Evolutionary conservation across 2,113 vertebrate species (phyloP).

Genomic region (Podilymbus podiceps): DNA sequence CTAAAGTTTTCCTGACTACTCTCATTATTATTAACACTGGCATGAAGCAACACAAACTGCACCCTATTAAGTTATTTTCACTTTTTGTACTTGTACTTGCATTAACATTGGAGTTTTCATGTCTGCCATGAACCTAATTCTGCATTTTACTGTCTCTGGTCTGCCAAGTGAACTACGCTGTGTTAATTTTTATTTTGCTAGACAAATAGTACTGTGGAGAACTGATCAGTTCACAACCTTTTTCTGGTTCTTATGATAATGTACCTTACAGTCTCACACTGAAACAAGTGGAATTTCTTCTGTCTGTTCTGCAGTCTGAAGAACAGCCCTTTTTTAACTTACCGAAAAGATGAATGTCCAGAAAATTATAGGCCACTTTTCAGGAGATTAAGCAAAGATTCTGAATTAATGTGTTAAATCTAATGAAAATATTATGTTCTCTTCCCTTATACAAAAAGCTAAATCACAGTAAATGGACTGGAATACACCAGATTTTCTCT

Average conservation of each 20-base stretch:
- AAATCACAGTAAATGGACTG: background rate
- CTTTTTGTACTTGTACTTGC: background rate
- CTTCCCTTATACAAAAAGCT: background rate
- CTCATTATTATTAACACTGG: background rate
- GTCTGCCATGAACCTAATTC: background rate
- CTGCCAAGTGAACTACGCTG: background rate
- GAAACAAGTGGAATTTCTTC: background rate
- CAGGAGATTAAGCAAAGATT: background rate
- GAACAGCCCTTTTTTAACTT: background rate
- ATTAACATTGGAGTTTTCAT: background rate
- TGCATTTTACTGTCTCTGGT: background rate
- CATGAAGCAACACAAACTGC: background rate
- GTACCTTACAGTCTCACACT: background rate
- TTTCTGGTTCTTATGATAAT: background rate
- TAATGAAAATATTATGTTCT: background rate
- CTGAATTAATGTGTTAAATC: background rate
- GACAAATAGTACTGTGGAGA: background rate
- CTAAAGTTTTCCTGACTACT: background rate
- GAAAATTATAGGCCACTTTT: background rate
- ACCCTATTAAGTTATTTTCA: background rate
- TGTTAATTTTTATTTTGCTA: background rate
- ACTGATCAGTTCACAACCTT: background rate
- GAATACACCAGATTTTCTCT: background rate
- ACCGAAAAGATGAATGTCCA: background rate
- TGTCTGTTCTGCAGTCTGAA: background rate